Evolutionary conservation across 2,888 invertebrate species (phyloP), one percentile per base, ranked within the genome.

Genomic region (Vanessa cardui): DNA sequence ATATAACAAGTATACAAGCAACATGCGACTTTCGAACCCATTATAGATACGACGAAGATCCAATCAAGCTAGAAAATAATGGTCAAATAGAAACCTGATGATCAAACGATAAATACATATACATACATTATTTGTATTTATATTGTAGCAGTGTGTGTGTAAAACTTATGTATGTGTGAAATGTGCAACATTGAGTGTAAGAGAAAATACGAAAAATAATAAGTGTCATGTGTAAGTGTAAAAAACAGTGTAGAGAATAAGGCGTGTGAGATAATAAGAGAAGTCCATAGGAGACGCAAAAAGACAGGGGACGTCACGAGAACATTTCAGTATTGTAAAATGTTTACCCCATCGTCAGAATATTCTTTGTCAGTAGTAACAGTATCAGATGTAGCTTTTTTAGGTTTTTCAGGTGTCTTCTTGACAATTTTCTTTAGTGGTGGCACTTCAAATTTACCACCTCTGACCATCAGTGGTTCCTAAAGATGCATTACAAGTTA

Each of bases 381-480:
- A 72, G 77, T 50, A 31, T 77, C 83, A 73, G 80, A 70, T 67
- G 77, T 80, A 72, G 87, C 85, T 75, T 83, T 87, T 83, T 90
- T 89, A 72, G 88, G 83, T 77, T 87, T 83, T 73, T 88, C 88
- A 76, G 83, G 80, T 68, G 83, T 79, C 81, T 86, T 90, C 88
- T 85, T 91, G 73, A 81, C 81, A 76, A 83, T 87, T 90, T 89
- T 93, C 89, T 90, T 93, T 76, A 92, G 89, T 74, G 89, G 85
- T 73, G 92, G 92, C 72, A 84, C 86, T 84, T 91, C 90, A 72
- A 92, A 92, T 87, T 85, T 92, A 85, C 92, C 92, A 79, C 84
- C 90, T 78, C 88, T 88, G 79, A 88, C 87, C 76, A 84, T 77
- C 81, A 92, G 81, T 80, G 89, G 91, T 74, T 86, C 91, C 92